Percentiles rank a stretch among this genome's conserved stretches.
phyloP scores from a whole-genome alignment of 2,797 vertebrate species.

The Apogon hyalosoma region DNA sequence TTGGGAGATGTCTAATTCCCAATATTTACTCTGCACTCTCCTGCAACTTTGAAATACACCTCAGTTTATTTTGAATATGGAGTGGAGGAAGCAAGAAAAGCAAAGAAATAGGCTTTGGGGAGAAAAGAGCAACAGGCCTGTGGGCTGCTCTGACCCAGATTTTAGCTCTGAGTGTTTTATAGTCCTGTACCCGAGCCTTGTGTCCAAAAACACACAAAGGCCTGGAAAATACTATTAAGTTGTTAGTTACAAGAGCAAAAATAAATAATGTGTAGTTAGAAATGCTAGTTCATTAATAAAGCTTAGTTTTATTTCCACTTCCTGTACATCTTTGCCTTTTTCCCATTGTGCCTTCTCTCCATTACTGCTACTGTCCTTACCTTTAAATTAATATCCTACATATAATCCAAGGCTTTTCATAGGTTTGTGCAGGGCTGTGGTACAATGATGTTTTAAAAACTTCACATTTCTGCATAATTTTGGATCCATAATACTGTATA shows the following conservation, averaged over 20 bases:
- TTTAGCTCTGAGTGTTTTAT: constrained; percentile 45
- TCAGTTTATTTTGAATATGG: constrained; percentile 16
- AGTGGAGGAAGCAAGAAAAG: constrained; percentile 13
- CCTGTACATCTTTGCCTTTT: no score
- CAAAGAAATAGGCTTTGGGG: constrained; percentile 24
- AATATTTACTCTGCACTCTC: constrained; percentile 23
- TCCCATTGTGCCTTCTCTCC: no score
- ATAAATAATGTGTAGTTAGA: background rate
- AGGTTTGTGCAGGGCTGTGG: no score
- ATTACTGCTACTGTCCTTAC: no score
- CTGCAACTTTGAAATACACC: constrained; percentile 16
- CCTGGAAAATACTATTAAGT: constrained; percentile 11
- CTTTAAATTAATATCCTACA: no score
- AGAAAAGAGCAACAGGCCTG: constrained; percentile 44
- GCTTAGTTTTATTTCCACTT: background rate
- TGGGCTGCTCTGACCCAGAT: constrained; percentile 70
- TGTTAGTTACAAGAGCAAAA: background rate
- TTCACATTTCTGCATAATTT: no score
- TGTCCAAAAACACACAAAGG: constrained; percentile 33
- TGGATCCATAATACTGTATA: no score
- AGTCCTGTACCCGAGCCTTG: constrained; percentile 24
- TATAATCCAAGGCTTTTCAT: no score
- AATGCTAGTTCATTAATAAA: background rate
- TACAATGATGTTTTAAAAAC: no score
- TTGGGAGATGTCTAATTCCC: constrained; percentile 24